A percentile compares a stretch with the other conserved stretches of the same genome.
These are phyloP conservation scores for Pseudomugil tenellus DNA, from an alignment of 2,797 vertebrate species.

Conservation along the genomic window DNA sequence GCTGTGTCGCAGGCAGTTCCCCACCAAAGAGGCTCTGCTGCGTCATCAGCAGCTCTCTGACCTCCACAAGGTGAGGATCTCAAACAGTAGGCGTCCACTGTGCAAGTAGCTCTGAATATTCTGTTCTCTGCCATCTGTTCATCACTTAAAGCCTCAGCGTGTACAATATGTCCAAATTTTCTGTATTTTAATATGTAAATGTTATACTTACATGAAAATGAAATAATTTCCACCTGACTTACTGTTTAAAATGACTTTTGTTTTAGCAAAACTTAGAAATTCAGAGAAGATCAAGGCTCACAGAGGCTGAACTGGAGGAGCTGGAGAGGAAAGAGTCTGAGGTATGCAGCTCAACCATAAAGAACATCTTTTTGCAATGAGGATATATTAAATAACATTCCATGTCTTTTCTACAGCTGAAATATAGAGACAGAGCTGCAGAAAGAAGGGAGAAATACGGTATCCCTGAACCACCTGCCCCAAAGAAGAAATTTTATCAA, in stretches of 20 bases:
- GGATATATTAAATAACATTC: background rate
- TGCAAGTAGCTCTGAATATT: constrained; percentile 44
- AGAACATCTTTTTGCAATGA: background rate
- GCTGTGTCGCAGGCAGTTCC: constrained; percentile 92
- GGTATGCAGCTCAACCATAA: constrained; percentile 68
- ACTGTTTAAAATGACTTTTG: constrained; percentile 15
- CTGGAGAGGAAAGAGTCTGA: constrained; percentile 91
- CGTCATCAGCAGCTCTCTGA: constrained; percentile 95
- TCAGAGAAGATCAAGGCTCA: constrained; percentile 86
- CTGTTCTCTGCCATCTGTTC: constrained; percentile 60
- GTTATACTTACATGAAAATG: background rate
- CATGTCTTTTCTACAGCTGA: constrained; percentile 81
- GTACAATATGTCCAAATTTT: background rate
- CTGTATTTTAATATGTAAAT: background rate
- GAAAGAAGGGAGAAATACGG: constrained; percentile 93
- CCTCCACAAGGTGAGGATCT: constrained; percentile 91
- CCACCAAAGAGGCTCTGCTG: constrained; percentile 89
- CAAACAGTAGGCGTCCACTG: constrained; percentile 41
- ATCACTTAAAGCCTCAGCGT: background rate
- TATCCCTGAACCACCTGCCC: constrained; percentile 90
- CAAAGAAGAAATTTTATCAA: constrained; percentile 89
- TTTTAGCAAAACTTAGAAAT: constrained; percentile 94
- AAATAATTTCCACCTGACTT: background rate
- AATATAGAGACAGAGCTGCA: constrained; percentile 93
- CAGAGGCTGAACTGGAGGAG: constrained; percentile 90